These are phyloP conservation scores for Archips crataeganus DNA, from an alignment of 2,888 invertebrate species.

Conservation along the genomic window DNA sequence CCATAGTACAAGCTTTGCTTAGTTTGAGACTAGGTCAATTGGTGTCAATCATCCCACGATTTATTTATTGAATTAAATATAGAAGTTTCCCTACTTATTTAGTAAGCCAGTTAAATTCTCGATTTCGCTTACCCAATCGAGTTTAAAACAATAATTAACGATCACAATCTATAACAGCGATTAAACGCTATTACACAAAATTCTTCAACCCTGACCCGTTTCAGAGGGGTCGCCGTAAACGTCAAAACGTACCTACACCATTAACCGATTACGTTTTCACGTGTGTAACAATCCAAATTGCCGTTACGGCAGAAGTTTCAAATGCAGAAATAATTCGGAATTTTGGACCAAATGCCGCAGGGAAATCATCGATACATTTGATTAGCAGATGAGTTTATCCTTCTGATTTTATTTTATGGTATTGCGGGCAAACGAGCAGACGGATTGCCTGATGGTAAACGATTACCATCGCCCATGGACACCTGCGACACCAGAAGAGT, in stretches of 20 bases:
- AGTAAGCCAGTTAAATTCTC: not conserved
- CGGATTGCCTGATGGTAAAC: too few species aligned
- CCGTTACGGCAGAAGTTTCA: not conserved
- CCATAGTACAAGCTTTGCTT: too few species aligned
- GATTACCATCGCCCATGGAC: too few species aligned
- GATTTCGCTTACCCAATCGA: not conserved
- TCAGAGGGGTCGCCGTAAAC: conserved; percentile 14
- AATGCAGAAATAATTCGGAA: not conserved
- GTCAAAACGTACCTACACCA: conserved; percentile 12
- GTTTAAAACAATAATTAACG: conserved; percentile 10
- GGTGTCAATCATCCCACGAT: too few species aligned
- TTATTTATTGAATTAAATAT: too few species aligned
- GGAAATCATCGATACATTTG: not conserved
- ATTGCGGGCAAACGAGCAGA: too few species aligned
- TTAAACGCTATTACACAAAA: conserved; percentile 25
- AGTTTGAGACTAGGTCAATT: too few species aligned
- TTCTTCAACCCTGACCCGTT: conserved; percentile 32
- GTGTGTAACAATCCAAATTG: not conserved
- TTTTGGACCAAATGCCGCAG: not conserved
- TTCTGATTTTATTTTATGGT: too few species aligned
- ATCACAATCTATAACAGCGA: conserved; percentile 32
- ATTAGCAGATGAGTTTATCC: too few species aligned
- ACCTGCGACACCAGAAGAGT: too few species aligned
- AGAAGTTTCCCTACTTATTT: too few species aligned
- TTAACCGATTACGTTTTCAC: conserved; percentile 24